Base-by-base conservation (phyloP, 1,140 invertebrate genomes). In the Trichomalopsis sarcophagae region DNA sequence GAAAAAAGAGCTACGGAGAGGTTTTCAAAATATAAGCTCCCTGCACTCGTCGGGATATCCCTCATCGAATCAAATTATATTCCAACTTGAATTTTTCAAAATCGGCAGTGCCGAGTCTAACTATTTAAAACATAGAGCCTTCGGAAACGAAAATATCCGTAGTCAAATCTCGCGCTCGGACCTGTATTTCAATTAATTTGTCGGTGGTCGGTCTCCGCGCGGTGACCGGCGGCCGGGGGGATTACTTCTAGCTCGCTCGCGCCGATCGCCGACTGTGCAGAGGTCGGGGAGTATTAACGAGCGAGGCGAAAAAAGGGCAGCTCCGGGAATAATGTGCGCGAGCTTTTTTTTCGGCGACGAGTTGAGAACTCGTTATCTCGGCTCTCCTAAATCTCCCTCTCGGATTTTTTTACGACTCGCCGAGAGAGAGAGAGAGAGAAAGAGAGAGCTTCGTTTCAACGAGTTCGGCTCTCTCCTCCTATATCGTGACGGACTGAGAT, bases 291-390 rank as follows among this genome's bases (percentile, higher is more conserved):
- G 40, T 44, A 62, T 62, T 21, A 62, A 62, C 17, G 55, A 21
- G 55, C 55, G 55, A 62, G 23, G 30, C 66, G 62, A 21, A 81
- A 23, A 62, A 40, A 79, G 66, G 30, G 30, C 7, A 1, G 33
- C 33, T n/a, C 21, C 23, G 27, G 30, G 27, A 66, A 9, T 2
- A 55, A 33, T 78, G 47, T 17, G 55, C 3, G 14, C 5, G 33
- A 36, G 27, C 5, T 40, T 69, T 36, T 80, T 80, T 68, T 68
- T 79, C 13, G 4, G 23, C n/a, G 30, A 69, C 21, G 30, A 80
- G 78, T 80, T 44, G 66, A 50, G 68, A 81, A 50, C 79, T 81
- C 79, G 79, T 81, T 81, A 81, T 47, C 79, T 73, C 66, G 3
- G 23, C 14, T 27, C n/a, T 50, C 68, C 79, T 81, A 81, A 81